Percentiles rank a stretch among this genome's conserved stretches.
phyloP scores from a whole-genome alignment of 2,113 vertebrate genomes.

The Chascanopsetta lugubris region DNA sequence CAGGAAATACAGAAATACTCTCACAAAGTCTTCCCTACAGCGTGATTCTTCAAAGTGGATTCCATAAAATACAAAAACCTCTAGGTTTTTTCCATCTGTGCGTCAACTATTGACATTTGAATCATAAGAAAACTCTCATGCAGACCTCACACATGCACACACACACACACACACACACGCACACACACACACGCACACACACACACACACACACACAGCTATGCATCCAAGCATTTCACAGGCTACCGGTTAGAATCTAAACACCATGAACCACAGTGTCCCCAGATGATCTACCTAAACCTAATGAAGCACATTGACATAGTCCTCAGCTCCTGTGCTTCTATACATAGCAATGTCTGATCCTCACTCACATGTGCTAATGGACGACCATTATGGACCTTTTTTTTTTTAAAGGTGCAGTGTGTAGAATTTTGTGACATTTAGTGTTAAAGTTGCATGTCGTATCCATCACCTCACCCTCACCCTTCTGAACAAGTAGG shows the following conservation, averaged over 20 bases:
- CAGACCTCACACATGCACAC: slow-evolving; percentile 56
- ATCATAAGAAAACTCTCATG: slow-evolving; percentile 77
- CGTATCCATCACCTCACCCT: no score
- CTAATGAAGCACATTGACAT: slow-evolving; percentile 62
- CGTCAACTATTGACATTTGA: slow-evolving; percentile 42
- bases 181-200: slow-evolving; percentile 64
- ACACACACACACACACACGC: slow-evolving; percentile 72
- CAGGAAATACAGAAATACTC: slow-evolving; percentile 73
- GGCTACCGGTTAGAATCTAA: slow-evolving; percentile 73
- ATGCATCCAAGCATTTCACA: slow-evolving; percentile 72
- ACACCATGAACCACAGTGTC: slow-evolving; percentile 67
- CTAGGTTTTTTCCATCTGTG: slow-evolving; percentile 52
- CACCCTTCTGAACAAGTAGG: no score
- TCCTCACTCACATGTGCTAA: slow-evolving; percentile 57
- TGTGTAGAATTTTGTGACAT: no score
- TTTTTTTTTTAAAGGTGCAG: slow-evolving; percentile 5
- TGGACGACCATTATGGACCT: slow-evolving; percentile 3
- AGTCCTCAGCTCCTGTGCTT: slow-evolving; percentile 70
- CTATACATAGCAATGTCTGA: slow-evolving; percentile 55
- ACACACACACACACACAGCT: slow-evolving; percentile 67
- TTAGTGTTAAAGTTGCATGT: no score
- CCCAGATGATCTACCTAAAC: slow-evolving; percentile 65
- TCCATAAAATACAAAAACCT: slow-evolving; percentile 72
- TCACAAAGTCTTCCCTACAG: slow-evolving; percentile 71
- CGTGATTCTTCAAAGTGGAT: slow-evolving; percentile 63